Evolutionary conservation across 2,113 vertebrate species (phyloP), one percentile per base, ranked within the genome.

Genomic region (Heteronetta atricapilla): DNA sequence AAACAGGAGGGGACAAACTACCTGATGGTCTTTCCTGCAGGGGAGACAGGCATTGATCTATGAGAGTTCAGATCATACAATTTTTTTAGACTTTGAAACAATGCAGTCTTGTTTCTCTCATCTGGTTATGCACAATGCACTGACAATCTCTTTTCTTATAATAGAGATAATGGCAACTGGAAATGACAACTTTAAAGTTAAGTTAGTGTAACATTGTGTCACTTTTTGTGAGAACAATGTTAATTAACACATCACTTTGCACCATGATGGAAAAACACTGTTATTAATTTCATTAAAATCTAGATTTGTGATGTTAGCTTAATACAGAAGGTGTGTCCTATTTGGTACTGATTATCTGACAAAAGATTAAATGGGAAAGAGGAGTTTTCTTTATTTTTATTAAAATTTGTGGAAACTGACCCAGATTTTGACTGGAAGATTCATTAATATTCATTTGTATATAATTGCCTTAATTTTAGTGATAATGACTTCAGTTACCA

Each of bases 401-500:
- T 94, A 93, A 93, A 92, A 86, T 86, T 96, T 59, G 96, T 96
- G 94, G 93, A 95, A 97, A 97, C 90, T 98, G 97, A 97, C 97
- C 98, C 44, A 95, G 96, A 98, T 98, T 98, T 97, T 97, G 91
- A 95, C 95, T 98, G 94, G 88, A 96, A 96, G 95, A 96, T 94
- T 98, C 97, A 98, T 98, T 98, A 98, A 98, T 98, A 98, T 98
- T 98, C 97, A 98, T 98, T 98, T 98, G 97, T 98, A 94, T 97
- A 97, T 98, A 98, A 98, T 98, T 98, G 96, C 97, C 97, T 98
- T 98, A 98, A 98, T 98, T 98, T 98, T 97, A 96, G 97, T 96
- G 95, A 98, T 98, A 98, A 98, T 98, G 96, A 98, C 97, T 98
- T 98, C 92, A 98, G 98, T 97, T 98, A 98, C 98, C 97, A 98